Base-by-base conservation (phyloP, 2,113 vertebrate genomes). In the Varanus komodoensis region DNA sequence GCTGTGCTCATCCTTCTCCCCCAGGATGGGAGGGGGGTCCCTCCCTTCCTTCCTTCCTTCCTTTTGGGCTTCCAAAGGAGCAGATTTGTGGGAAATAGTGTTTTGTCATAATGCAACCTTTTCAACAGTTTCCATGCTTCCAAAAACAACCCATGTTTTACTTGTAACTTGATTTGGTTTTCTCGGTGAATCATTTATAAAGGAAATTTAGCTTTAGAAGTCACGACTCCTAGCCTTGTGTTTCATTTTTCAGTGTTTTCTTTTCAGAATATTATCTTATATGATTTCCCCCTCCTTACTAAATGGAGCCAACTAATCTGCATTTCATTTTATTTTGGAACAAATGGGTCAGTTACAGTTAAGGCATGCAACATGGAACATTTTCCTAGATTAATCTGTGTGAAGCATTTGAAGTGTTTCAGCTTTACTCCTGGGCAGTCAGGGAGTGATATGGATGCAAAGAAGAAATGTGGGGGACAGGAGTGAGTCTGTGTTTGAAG, bases 181-280 rank as follows among this genome's bases (percentile, higher is more conserved):
- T 29, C 23, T 91, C 75, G 44, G 48, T 94, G 92, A 93, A 74
- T 93, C 92, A 93, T 44, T 83, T 52, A 25, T 80, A 91, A 92
- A 93, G 87, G 89, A 95, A 95, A 94, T 93, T 82, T 92, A 92
- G 0, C 1, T 88, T 86, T 75, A 93, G 86, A 95, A 87, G 86
- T 82, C 88, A 94, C 90, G 82, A 92, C 79, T 83, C 82, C 61
- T 88, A 79, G 92, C 89, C 88, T 48, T 6, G 84, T 57, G 52
- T 90, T 89, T 88, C 1, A 3, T 84, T 71, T 92, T 89, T 34
- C 64, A 9, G 84, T 74, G 77, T 67, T n/a, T 2, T 88, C 84
- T 84, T 78, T 23, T 25, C 64, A 79, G 57, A 87, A 89, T 86
- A 50, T 38, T 64, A 0, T 48, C 73, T 71, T 1, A 0, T 73